Conservation (phyloP, 92 coral and sea anemone species). For the Micromussa lordhowensis region DNA sequence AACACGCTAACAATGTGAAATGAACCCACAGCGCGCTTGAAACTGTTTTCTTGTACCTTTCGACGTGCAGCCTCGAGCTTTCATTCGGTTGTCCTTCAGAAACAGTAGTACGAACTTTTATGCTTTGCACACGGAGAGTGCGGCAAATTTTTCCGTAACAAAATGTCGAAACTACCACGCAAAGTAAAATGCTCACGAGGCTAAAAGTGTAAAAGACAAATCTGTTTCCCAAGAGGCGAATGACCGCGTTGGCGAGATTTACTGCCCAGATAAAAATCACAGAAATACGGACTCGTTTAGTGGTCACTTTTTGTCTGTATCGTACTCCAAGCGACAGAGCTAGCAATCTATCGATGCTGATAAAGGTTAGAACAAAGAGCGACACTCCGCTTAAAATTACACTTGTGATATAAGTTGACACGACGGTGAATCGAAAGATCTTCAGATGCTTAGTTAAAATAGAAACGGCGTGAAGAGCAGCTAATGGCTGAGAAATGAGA, state of each 20-base stretch:
- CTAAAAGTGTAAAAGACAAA: background rate
- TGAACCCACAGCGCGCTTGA: constrained; percentile 20
- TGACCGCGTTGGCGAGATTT: background rate
- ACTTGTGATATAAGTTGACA: background rate
- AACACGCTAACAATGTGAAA: background rate
- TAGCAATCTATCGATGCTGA: background rate
- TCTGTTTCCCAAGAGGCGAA: background rate
- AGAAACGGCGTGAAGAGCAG: background rate
- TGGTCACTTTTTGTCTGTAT: constrained; percentile 10
- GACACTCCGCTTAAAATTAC: constrained; percentile 5
- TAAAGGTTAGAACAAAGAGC: background rate
- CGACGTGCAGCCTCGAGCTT: background rate
- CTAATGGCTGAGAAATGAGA: constrained; percentile 5
- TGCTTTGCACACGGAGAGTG: background rate
- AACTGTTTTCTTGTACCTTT: constrained; percentile 1
- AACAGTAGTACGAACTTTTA: background rate
- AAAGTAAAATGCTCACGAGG: background rate
- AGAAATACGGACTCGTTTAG: background rate
- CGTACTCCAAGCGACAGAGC: constrained; percentile 6
- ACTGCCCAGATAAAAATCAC: constrained; percentile 3
- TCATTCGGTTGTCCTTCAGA: background rate
- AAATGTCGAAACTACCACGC: background rate
- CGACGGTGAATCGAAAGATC: background rate
- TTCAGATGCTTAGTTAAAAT: background rate
- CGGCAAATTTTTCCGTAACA: constrained; percentile 1